A percentile compares a stretch with the other conserved stretches of the same genome.
Evolutionary conservation across 1,140 invertebrate species (phyloP).

Genomic region (Trachymyrmex septentrionalis): DNA sequence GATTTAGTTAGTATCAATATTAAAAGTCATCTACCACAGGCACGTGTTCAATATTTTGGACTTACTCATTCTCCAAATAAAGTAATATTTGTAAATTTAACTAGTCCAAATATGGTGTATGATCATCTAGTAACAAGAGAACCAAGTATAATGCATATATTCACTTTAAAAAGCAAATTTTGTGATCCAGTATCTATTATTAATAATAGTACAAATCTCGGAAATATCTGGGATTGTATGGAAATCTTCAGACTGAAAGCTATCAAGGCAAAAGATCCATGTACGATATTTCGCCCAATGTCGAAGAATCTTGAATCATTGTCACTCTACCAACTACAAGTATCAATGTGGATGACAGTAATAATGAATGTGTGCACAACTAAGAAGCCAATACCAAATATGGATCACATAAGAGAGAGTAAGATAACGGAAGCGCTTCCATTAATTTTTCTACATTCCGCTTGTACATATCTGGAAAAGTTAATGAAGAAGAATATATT

Average conservation of each 20-base stretch:
- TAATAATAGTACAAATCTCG: slow-evolving; percentile 62
- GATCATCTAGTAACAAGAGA: slow-evolving; percentile 83
- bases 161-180: slow-evolving; percentile 68
- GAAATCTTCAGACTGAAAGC: slow-evolving; percentile 82
- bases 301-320: slow-evolving; percentile 75
- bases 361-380: slow-evolving; percentile 79
- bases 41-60: slow-evolving; percentile 79
- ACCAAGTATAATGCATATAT: slow-evolving; percentile 80
- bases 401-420: slow-evolving; percentile 64
- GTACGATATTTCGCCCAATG: slow-evolving; percentile 60
- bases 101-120: slow-evolving; percentile 79
- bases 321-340: slow-evolving; percentile 74
- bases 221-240: slow-evolving; percentile 82
- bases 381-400: slow-evolving; percentile 71
- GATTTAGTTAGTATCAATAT: slow-evolving; percentile 65
- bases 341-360: slow-evolving; percentile 81
- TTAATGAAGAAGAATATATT: slow-evolving; percentile 65
- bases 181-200: slow-evolving; percentile 77
- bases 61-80: slow-evolving; percentile 78
- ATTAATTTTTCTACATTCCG: slow-evolving; percentile 79
- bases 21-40: slow-evolving; percentile 71
- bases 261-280: slow-evolving; percentile 65
- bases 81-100: slow-evolving; percentile 78
- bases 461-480: slow-evolving; percentile 73
- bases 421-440: slow-evolving; percentile 80